These are phyloP conservation scores for Amphipoea lucens DNA, from an alignment of 2,888 invertebrate species.

Conservation along the genomic window DNA sequence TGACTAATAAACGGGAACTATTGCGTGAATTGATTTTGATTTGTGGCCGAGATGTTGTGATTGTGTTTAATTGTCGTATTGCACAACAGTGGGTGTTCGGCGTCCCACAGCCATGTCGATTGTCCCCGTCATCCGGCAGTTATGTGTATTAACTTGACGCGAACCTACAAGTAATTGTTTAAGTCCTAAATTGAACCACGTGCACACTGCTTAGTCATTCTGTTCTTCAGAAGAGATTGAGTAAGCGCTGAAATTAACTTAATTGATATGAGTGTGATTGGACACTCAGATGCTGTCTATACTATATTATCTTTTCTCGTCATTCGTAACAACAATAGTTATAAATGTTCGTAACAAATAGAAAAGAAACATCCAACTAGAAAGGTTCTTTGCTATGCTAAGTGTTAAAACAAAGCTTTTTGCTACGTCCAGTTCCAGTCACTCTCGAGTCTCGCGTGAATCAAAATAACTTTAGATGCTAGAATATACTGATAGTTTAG, in stretches of 20 bases:
- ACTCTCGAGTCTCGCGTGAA: constrained; percentile 25
- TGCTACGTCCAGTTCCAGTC: constrained; percentile 1
- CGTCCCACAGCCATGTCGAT: constrained; percentile 59
- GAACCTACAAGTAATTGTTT: constrained; percentile 72
- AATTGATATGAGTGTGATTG: constrained; percentile 43
- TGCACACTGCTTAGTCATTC: constrained; percentile 65
- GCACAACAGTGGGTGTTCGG: constrained; percentile 71
- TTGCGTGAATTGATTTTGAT: constrained; percentile 77
- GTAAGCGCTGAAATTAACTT: constrained; percentile 54
- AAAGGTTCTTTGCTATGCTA: constrained; percentile 15
- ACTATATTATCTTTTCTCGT: not conserved
- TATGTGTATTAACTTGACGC: constrained; percentile 71
- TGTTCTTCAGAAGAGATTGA: constrained; percentile 48
- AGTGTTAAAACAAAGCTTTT: constrained; percentile 34
- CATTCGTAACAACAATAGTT: constrained; percentile 3
- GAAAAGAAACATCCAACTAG: constrained; percentile 19
- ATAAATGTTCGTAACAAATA: constrained; percentile 17
- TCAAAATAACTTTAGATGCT: constrained; percentile 17
- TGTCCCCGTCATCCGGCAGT: constrained; percentile 65
- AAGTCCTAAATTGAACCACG: constrained; percentile 71
- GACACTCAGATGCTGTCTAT: not conserved
- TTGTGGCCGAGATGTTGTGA: constrained; percentile 74
- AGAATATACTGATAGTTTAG: not conserved
- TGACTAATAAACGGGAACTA: constrained; percentile 42
- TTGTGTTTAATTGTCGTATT: constrained; percentile 79